These are phyloP conservation scores for Drosophila pseudotakahashii DNA, from an alignment of 2,888 invertebrate species.

Conservation along the genomic window DNA sequence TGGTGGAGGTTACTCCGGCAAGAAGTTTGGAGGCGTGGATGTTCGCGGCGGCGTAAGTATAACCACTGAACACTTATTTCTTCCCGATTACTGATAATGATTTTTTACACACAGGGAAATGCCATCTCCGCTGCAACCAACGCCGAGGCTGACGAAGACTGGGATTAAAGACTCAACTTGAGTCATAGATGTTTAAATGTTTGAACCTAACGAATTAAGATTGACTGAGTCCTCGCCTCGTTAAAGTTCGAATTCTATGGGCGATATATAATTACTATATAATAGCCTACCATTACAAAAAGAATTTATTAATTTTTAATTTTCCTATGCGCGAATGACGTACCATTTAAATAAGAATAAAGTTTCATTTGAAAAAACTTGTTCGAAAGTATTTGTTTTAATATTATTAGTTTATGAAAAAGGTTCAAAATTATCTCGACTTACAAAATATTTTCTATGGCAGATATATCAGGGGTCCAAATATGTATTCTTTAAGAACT, in stretches of 20 bases:
- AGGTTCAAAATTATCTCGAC: no score
- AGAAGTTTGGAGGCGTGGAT: constrained; percentile 90
- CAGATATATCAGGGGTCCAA: no score
- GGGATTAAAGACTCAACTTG: constrained; percentile 20
- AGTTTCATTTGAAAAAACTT: not conserved
- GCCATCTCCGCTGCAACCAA: not conserved
- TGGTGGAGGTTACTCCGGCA: constrained; percentile 70
- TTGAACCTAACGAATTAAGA: not conserved
- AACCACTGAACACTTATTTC: not conserved
- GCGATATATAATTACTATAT: constrained; percentile 4
- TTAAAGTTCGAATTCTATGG: not conserved
- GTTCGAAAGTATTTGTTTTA: no score
- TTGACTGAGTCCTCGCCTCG: not conserved
- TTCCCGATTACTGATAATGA: not conserved
- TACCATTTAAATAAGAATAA: not conserved
- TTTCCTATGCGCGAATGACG: not conserved
- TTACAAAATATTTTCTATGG: no score
- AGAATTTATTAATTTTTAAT: not conserved
- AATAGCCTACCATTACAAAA: not conserved
- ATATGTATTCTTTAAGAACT: no score
- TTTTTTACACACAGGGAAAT: constrained; percentile 3
- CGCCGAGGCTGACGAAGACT: constrained; percentile 26
- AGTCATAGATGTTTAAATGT: not conserved
- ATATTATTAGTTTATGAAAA: not conserved
- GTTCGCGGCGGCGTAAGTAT: constrained; percentile 81